Conservation (phyloP, 2,797 vertebrate genomes). For the Pantherophis alleghaniensis region DNA sequence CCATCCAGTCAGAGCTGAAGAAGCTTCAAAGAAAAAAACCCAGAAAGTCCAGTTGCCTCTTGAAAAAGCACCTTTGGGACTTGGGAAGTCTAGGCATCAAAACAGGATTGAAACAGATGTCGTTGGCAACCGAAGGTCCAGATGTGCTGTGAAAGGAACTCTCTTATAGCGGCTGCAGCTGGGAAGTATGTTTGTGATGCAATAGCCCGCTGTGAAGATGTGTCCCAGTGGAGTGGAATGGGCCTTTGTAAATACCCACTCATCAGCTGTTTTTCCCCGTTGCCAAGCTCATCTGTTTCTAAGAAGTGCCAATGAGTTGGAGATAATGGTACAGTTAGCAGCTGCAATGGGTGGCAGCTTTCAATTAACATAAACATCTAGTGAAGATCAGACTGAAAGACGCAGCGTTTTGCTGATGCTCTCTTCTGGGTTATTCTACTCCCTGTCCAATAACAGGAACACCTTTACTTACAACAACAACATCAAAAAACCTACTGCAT, state of each 20-base stretch:
- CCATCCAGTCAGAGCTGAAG: too few species aligned
- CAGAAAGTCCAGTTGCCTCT: too few species aligned
- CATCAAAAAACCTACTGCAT: background rate
- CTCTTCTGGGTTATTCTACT: fast-evolving
- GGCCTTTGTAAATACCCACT: conserved; percentile 7
- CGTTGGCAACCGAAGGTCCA: background rate
- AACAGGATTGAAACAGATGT: background rate
- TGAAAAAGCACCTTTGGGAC: too few species aligned
- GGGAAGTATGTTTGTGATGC: conserved; percentile 42
- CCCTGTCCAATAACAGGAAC: background rate
- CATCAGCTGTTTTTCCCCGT: background rate
- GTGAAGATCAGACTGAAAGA: background rate
- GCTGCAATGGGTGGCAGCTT: background rate
- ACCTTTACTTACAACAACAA: background rate
- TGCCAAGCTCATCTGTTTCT: fast-evolving
- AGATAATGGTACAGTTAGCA: background rate
- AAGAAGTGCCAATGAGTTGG: background rate
- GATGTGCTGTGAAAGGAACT: background rate
- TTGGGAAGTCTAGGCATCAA: background rate
- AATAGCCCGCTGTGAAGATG: background rate
- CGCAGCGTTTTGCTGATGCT: background rate
- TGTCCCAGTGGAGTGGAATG: conserved; percentile 13
- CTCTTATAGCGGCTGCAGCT: conserved; percentile 27
- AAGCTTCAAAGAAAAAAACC: too few species aligned
- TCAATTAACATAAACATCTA: fast-evolving